phyloP scores from a whole-genome alignment of 2,888 invertebrate species.

The Psococerastis gibbosa region DNA sequence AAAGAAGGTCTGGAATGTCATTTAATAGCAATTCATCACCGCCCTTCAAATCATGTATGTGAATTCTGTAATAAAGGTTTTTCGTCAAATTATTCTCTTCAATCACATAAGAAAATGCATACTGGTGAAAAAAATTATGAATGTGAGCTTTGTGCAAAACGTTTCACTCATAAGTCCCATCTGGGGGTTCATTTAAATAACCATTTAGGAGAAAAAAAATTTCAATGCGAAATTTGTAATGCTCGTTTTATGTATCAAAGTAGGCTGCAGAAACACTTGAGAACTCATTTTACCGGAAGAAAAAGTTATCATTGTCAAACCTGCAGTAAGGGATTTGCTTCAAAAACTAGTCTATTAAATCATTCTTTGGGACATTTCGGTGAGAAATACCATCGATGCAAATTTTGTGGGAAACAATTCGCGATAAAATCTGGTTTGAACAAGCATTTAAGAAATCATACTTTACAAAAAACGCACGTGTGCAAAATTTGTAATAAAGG shows the following conservation, averaged over 20 bases:
- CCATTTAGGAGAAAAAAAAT: neutral
- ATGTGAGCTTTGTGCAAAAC: neutral
- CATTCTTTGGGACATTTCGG: no score
- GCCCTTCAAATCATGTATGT: no score
- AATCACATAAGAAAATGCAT: neutral
- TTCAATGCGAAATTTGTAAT: neutral
- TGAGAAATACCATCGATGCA: no score
- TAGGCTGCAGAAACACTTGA: neutral
- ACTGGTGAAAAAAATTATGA: neutral
- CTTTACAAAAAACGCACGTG: neutral
- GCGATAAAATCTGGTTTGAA: no score
- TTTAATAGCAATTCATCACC: no score
- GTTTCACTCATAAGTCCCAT: neutral
- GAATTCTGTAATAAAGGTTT: neutral
- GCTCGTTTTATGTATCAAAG: neutral
- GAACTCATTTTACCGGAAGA: neutral
- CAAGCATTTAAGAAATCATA: slow-evolving; percentile 1
- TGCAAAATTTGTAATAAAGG: neutral
- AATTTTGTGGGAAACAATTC: no score
- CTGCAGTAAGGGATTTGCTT: neutral
- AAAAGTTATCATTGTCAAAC: neutral
- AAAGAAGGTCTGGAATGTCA: no score
- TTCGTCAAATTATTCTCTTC: neutral
- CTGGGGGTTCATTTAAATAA: neutral
- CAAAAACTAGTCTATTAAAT: no score